phyloP scores from a whole-genome alignment of 2,797 vertebrate genomes.

The Crotalus adamanteus region DNA sequence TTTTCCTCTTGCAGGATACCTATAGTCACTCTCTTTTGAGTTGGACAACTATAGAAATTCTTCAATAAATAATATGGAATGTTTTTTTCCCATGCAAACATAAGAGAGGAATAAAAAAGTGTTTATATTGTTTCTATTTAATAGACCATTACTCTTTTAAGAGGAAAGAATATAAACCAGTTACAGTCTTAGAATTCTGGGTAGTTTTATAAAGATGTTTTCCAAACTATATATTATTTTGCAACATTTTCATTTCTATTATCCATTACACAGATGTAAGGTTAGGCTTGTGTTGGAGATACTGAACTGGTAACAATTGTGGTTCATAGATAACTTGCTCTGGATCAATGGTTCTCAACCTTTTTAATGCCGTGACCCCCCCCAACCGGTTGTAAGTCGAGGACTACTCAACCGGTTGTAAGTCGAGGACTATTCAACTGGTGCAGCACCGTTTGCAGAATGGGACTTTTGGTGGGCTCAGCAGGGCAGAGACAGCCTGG shows the following conservation, averaged over 20 bases:
- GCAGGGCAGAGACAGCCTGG: no score
- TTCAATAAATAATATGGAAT: background rate
- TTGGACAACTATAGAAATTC: background rate
- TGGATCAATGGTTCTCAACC: background rate
- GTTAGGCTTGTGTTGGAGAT: background rate
- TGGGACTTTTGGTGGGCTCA: no score
- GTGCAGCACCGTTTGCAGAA: no score
- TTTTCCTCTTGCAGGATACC: background rate
- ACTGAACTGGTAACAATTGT: background rate
- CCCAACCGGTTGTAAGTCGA: no score
- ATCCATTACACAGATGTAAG: background rate
- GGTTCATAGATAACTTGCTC: background rate
- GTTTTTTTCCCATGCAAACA: background rate
- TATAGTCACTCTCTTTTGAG: background rate
- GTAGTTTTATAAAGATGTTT: background rate
- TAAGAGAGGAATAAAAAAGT: background rate
- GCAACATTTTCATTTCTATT: background rate
- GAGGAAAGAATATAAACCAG: background rate
- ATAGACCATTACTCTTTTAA: background rate
- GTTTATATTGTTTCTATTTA: background rate
- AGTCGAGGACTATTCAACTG: no score
- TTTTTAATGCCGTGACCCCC: no score
- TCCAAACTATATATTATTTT: background rate
- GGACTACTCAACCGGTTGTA: no score
- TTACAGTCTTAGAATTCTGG: background rate